Evolutionary conservation across 2,113 vertebrate genomes (phyloP), one percentile per base, ranked within the genome.

Genomic region (Gallinago paraguaiae): DNA sequence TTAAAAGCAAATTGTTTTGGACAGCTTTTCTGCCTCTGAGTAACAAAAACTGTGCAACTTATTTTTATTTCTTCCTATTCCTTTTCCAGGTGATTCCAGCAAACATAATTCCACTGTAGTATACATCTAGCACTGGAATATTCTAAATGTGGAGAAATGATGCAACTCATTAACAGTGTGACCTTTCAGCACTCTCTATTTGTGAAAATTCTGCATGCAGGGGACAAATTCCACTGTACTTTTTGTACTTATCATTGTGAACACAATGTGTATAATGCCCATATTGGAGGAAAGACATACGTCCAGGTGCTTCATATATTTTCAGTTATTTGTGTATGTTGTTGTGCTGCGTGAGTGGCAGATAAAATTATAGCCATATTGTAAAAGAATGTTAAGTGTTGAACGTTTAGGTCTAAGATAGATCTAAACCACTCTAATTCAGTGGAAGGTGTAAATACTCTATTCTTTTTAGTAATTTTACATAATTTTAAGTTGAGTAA

Each of bases 1-100:
- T 94, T 95, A 93, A 89, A 63, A 88, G 61, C 82, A 97, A 94
- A 97, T 96, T 89, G 74, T 87, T 96, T 64, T 85, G 72, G 97
- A 97, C 96, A 96, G 93, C 91, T 94, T 96, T 95, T 80, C 84
- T 96, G 86, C 92, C 82, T 94, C 82, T 6, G 7, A 96, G 87
- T 90, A 95, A 92, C 81, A 94, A 95, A 95, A 95, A n/a, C 46
- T 24, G n/a, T 54, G 50, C 27, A 67, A 74, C 33, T 96, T 76
- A 46, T 37, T 96, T 92, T 86, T 9, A 23, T 85, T 86, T 86
- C 57, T 94, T 93, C 43, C 84, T 87, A 76, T 79, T 92, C 80
- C 63, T 91, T 93, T 93, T 68, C 45, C 75, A 97, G 95, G 95
- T 97, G 82, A 96, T 93, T 94, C 70, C 69, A 92, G 67, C 37